Percentiles rank a stretch among this genome's conserved stretches.
Evolutionary conservation across 1,140 invertebrate species (phyloP).

Genomic region (Zaprionus davidi): DNA sequence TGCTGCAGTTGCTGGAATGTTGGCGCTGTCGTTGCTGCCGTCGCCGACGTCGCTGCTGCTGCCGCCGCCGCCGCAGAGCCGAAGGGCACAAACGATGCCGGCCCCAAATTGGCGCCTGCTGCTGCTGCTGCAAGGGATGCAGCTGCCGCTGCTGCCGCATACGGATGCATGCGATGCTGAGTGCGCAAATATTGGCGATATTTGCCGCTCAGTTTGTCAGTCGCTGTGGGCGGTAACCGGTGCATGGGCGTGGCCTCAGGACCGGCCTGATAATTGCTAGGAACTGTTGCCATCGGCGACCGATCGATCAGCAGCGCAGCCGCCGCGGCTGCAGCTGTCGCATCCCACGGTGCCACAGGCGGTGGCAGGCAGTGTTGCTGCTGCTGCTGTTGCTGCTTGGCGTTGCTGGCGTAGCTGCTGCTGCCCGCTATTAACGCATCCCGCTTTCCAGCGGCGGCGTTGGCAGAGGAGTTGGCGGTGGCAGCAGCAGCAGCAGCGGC

Average conservation of each 20-base stretch:
- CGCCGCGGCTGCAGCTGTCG: conserved; percentile 57
- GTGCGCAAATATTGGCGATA: conserved; percentile 86
- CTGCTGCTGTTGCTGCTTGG: conserved; percentile 56
- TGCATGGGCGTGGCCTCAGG: conserved; percentile 77
- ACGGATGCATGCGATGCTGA: conserved; percentile 85
- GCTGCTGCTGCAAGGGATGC: conserved; percentile 71
- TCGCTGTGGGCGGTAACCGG: conserved; percentile 61
- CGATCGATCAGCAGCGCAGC: conserved; percentile 70
- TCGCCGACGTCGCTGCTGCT: conserved; percentile 53
- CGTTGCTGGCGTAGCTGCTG: conserved; percentile 55
- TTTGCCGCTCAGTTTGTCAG: conserved; percentile 85
- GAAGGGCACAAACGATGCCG: conserved; percentile 84
- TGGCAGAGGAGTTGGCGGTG: conserved; percentile 39
- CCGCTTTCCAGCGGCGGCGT: conserved; percentile 60
- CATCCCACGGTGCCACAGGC: conserved; percentile 64
- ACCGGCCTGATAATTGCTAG: conserved; percentile 85
- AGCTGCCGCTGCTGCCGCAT: conserved; percentile 84
- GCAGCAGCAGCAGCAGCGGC: conserved; percentile 27
- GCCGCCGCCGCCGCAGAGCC: conserved; percentile 70
- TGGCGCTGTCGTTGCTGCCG: conserved; percentile 64
- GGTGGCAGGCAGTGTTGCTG: conserved; percentile 68
- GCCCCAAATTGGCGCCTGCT: conserved; percentile 67
- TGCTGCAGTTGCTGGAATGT: conserved; percentile 85
- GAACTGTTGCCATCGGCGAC: conserved; percentile 84
- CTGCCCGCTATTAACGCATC: conserved; percentile 83